A percentile compares a stretch with the other conserved stretches of the same genome.
Conservation (phyloP, 2,888 invertebrate species). For the Pheosia tremula region DNA sequence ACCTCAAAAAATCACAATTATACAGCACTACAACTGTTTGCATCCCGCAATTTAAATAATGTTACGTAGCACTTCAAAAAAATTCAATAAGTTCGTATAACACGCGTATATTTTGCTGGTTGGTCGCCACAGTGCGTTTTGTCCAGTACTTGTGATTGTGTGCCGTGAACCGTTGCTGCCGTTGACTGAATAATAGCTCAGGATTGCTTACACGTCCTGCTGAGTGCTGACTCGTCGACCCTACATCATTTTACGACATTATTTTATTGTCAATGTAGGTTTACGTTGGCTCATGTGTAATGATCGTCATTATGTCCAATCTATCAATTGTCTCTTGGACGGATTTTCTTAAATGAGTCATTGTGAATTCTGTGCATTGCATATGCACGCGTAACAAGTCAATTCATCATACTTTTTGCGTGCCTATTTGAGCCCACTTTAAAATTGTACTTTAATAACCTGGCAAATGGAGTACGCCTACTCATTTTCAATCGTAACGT, state of each 20-base stretch:
- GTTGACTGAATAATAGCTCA: conserved; percentile 63
- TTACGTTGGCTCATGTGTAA: conserved; percentile 37
- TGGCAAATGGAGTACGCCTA: background rate
- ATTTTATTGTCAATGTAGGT: conserved; percentile 47
- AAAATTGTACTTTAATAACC: conserved; percentile 2
- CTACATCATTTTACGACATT: conserved; percentile 63
- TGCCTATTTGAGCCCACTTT: background rate
- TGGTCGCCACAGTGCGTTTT: conserved; percentile 13
- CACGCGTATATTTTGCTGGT: conserved; percentile 14
- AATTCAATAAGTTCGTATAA: background rate
- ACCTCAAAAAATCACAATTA: conserved; percentile 21
- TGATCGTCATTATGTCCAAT: conserved; percentile 29
- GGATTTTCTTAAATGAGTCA: conserved; percentile 9
- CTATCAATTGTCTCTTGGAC: conserved; percentile 32
- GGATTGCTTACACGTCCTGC: conserved; percentile 67
- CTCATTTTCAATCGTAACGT: background rate
- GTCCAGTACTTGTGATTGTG: conserved; percentile 42
- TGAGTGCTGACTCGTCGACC: conserved; percentile 57
- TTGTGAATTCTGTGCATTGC: background rate
- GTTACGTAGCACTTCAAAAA: background rate
- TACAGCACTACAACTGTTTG: conserved; percentile 38
- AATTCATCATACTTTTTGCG: too few relatives aligned
- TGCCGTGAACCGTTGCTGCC: conserved; percentile 51
- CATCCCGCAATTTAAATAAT: conserved; percentile 49
- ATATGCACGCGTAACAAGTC: background rate